Conservation (phyloP, 2,113 vertebrate species). For the Mungos mungo region DNA sequence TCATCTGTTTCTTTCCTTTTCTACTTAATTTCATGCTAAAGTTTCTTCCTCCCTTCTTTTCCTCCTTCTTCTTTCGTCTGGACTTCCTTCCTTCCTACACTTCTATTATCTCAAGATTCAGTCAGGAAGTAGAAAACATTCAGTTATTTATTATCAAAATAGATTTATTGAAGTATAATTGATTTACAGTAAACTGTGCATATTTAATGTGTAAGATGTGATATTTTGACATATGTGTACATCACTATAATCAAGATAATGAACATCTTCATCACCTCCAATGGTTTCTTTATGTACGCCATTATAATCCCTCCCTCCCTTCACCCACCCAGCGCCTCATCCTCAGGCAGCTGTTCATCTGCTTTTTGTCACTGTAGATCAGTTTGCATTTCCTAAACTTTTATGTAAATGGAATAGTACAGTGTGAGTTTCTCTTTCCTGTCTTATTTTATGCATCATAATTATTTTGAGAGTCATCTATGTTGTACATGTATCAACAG, state of each 20-base stretch:
- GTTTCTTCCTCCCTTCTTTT: not conserved
- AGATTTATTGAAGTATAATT: conserved; percentile 8
- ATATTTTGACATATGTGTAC: not conserved
- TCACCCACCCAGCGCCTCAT: not conserved
- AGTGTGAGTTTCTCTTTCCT: not conserved
- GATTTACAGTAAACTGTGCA: not conserved
- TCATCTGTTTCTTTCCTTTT: not conserved
- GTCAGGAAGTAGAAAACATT: not conserved
- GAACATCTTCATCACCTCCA: not conserved
- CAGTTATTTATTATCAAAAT: conserved; percentile 25
- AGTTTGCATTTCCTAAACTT: not conserved
- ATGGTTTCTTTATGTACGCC: not conserved
- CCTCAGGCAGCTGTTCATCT: not conserved
- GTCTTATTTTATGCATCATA: not conserved
- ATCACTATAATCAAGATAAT: not conserved
- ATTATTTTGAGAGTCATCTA: not conserved
- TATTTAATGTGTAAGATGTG: not conserved
- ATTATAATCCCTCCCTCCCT: not conserved
- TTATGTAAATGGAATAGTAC: not conserved
- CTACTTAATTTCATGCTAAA: not conserved
- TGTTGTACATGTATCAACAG: not conserved
- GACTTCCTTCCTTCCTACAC: not conserved
- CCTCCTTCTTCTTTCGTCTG: no score
- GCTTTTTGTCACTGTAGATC: not conserved
- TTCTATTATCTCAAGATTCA: not conserved